Base-by-base conservation (phyloP, 35 echinoderm and acorn worm species). In the Ophiothrix spiculata region DNA sequence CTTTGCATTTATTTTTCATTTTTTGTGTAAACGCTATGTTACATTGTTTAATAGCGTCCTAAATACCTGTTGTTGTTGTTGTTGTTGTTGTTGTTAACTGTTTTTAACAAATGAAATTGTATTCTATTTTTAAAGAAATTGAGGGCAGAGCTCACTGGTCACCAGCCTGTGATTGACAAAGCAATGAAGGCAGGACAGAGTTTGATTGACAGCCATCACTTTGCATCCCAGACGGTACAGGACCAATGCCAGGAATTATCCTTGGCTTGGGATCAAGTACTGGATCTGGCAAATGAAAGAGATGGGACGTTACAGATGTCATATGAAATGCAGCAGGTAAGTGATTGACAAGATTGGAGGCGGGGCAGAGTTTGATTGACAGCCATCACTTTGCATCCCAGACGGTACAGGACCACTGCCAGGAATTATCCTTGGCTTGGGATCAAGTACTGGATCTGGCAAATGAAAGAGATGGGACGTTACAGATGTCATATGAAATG, bases 91-190 rank as follows among this genome's bases (percentile, higher is more conserved):
- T n/a, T n/a, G n/a, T n/a, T n/a, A n/a, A n/a, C n/a, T n/a, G n/a
- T n/a, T n/a, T n/a, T n/a, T n/a, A 32, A 32, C 0, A 14, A 3
- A 12, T 86, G 33, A 23, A n/a, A 38, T 60, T 21, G 2, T 46
- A 31, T 86, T 23, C n/a, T n/a, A n/a, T n/a, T n/a, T n/a, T 0
- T 40, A 39, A 69, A 96, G 88, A 97, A 97, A 97, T 74, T 97
- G 34, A 76, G 87, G 56, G 56, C 81, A 16, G 95, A 97, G 81
- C 75, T 97, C 32, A 77, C 76, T 23, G 88, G 87, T 49, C 91
- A 97, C 41, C 80, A 97, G 69, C 89, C 91, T 19, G 39, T 91
- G 8, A 90, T 97, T 38, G 86, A 93, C 32, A 91, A 88, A 40
- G 84, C 77, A n/a, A 79, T 93, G 8, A 82, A 79, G 35, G 75